phyloP scores from a whole-genome alignment of 1,140 invertebrate species.

The Idris sp. region DNA sequence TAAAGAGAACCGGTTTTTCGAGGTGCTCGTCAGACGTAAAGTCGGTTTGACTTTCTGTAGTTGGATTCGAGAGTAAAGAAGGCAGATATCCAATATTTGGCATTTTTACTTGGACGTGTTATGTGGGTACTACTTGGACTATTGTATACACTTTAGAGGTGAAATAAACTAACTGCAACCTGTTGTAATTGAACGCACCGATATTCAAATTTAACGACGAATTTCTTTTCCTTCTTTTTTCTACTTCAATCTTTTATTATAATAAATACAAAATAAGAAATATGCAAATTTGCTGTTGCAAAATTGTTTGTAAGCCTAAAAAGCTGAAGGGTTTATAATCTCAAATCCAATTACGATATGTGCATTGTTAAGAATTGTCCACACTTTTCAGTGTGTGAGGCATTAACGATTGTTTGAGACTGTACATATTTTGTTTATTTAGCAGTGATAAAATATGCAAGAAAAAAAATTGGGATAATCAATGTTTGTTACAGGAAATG shows the following conservation, averaged over 20 bases:
- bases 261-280: too few species aligned
- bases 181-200: too few species aligned
- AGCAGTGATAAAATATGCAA: conserved; percentile 2
- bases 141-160: too few species aligned
- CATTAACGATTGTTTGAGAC: conserved; percentile 25
- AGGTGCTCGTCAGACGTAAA: conserved; percentile 60
- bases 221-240: too few species aligned
- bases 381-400: conserved; percentile 5
- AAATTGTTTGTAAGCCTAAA: too few species aligned
- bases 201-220: too few species aligned
- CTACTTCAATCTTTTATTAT: too few species aligned
- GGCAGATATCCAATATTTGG: conserved; percentile 57
- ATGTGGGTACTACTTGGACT: too few species aligned
- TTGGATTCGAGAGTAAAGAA: conserved; percentile 54
- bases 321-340: conserved; percentile 19
- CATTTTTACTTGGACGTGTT: too few species aligned
- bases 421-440: conserved; percentile 25
- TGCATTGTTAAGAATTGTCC: conserved; percentile 34
- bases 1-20: conserved; percentile 65
- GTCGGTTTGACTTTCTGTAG: conserved; percentile 59
- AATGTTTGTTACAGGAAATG: conserved; percentile 7
- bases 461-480: conserved; percentile 3
- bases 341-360: conserved; percentile 9
- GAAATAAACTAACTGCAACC: too few species aligned
- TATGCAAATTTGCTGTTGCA: too few species aligned